phyloP scores from a whole-genome alignment of 2,797 vertebrate species.

The Xenopus petersii region DNA sequence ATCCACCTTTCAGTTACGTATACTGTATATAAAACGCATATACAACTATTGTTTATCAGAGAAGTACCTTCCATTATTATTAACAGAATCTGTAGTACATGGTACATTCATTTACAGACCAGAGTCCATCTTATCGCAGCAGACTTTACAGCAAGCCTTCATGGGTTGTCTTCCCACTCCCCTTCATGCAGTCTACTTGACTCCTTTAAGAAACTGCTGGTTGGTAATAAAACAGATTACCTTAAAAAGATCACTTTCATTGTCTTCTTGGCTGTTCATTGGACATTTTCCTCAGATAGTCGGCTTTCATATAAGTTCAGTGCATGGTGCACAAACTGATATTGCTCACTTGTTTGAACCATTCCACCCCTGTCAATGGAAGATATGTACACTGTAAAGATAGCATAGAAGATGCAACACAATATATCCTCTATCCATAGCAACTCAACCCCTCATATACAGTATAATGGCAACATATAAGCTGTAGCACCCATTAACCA shows the following conservation, averaged over 20 bases:
- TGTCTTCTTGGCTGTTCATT: constrained; percentile 64
- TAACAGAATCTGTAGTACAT: constrained; percentile 63
- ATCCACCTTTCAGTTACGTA: constrained; percentile 57
- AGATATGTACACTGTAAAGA: constrained; percentile 13
- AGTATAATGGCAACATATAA: no score
- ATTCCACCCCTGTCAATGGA: constrained; percentile 83
- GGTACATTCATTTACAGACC: constrained; percentile 67
- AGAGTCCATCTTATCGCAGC: constrained; percentile 50
- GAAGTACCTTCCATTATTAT: constrained; percentile 58
- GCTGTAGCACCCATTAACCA: no score
- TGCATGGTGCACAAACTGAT: constrained; percentile 95
- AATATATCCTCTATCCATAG: no score
- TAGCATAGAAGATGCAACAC: no score
- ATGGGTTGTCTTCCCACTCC: constrained; percentile 51
- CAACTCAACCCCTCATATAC: no score
- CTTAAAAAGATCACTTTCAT: constrained; percentile 52
- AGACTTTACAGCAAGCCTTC: constrained; percentile 47
- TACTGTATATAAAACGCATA: constrained; percentile 42
- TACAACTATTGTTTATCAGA: constrained; percentile 56
- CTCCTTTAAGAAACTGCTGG: constrained; percentile 62
- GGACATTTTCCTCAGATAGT: constrained; percentile 76
- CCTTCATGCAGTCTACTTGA: constrained; percentile 51
- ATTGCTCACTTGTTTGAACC: constrained; percentile 96
- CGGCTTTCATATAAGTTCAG: constrained; percentile 83
- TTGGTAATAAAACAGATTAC: constrained; percentile 61